These are phyloP conservation scores for Drosophila falleni DNA, from an alignment of 2,888 invertebrate genomes.

Conservation along the genomic window DNA sequence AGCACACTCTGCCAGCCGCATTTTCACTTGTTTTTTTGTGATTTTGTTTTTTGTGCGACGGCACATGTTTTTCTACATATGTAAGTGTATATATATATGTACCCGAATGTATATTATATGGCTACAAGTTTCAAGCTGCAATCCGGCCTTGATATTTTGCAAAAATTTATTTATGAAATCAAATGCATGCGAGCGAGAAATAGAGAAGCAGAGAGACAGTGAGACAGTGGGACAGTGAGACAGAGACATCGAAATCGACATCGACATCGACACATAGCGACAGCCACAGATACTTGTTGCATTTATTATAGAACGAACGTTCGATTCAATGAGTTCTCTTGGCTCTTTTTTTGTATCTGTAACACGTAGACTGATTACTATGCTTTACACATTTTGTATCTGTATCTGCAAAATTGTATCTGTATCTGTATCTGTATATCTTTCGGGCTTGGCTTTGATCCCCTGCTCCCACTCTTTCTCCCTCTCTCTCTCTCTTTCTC, in stretches of 20 bases:
- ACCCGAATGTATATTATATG: slow-evolving; percentile 39
- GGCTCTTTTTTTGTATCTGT: slow-evolving; percentile 53
- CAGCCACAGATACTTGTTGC: slow-evolving; percentile 72
- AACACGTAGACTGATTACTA: slow-evolving; percentile 44
- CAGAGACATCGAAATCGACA: slow-evolving; percentile 1
- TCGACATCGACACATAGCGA: slow-evolving; percentile 42
- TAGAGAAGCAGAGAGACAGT: slow-evolving; percentile 35
- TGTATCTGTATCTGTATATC: slow-evolving; percentile 24
- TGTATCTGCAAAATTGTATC: slow-evolving; percentile 36
- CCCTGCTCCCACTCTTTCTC: background rate
- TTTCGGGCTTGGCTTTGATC: slow-evolving; percentile 25
- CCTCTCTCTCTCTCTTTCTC: background rate
- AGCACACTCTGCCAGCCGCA: background rate
- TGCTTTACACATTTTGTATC: slow-evolving; percentile 35
- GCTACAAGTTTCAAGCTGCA: slow-evolving; percentile 77
- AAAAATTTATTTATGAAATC: slow-evolving; percentile 81
- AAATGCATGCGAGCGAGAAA: slow-evolving; percentile 71
- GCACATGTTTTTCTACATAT: slow-evolving; percentile 40
- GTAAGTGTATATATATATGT: slow-evolving; percentile 25
- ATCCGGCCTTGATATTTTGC: slow-evolving; percentile 79
- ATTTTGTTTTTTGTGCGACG: slow-evolving; percentile 38
- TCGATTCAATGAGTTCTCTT: slow-evolving; percentile 71
- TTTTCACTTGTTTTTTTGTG: slow-evolving; percentile 35
- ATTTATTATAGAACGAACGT: slow-evolving; percentile 66
- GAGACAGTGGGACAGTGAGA: background rate